Evolutionary conservation across 2,797 vertebrate species (phyloP), one percentile per base, ranked within the genome.

Genomic region (Steatocranus sp.): DNA sequence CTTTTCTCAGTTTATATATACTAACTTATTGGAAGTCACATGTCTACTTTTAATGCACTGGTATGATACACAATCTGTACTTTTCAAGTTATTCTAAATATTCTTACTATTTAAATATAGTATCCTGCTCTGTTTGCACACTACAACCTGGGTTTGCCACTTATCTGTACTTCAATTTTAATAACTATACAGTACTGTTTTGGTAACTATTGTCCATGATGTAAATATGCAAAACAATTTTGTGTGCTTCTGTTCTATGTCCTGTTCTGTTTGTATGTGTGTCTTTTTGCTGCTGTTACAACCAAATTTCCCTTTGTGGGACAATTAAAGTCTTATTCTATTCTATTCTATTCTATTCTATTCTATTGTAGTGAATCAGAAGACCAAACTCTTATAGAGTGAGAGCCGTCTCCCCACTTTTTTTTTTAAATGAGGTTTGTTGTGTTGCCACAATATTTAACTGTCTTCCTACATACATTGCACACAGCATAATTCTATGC

Each of bases 201-300:
- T 53, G 51, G 23, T 53, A 53, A 53, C 51, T 14, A 14, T 53
- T 25, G 50, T 25, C 23, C 50, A 25, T 53, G 11, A 53, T 25
- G 23, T 25, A 53, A 25, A 53, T 25, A 53, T 53, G 23, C 11
- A 15, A 51, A 53, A 14, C 9, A 0, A 3, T 0, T 0, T 1
- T 25, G 23, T 53, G 23, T 25, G 51, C 51, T 14, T 15, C 2
- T 53, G 12, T 53, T 53, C 11, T 12, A 14, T 53, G 50, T 53
- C 20, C 0, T 51, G 20, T 23, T 51, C 50, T 51, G 50, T 51
- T 7, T 51, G 50, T 51, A 51, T 23, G 7, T 7, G 50, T 23
- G 11, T 51, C 20, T 51, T 51, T 51, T 23, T 51, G 50, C 50
- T 51, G 50, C 6, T 23, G 50, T 51, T 51, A 51, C 2, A 51